Conservation (phyloP, 2,888 invertebrate species). For the Xylota sylvarum region DNA sequence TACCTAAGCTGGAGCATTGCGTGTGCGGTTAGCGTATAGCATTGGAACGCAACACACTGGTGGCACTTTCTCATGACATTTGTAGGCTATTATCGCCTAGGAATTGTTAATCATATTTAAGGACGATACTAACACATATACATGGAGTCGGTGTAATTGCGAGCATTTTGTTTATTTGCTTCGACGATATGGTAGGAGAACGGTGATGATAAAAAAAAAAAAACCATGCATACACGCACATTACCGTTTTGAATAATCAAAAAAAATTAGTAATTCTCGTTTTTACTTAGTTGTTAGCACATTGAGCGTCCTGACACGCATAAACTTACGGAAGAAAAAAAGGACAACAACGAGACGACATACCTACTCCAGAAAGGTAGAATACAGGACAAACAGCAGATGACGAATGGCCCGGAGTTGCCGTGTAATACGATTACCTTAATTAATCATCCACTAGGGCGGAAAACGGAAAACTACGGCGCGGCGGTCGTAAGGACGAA, state of each 20-base stretch:
- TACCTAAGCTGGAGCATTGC: slow-evolving; percentile 18
- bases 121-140: slow-evolving; percentile 13
- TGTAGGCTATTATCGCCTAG: slow-evolving; percentile 44
- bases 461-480: slow-evolving; percentile 18
- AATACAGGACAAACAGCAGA: slow-evolving; percentile 33
- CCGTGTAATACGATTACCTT: slow-evolving; percentile 61
- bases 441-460: slow-evolving; percentile 64
- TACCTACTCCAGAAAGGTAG: slow-evolving; percentile 34
- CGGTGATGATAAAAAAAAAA: neutral
- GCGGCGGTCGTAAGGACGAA: slow-evolving; percentile 13
- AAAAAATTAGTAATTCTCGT: slow-evolving; percentile 60
- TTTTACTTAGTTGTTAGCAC: slow-evolving; percentile 46
- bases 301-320: slow-evolving; percentile 26
- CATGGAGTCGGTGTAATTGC: slow-evolving; percentile 22
- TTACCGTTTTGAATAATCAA: slow-evolving; percentile 66
- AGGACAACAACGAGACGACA: slow-evolving; percentile 13
- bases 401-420: slow-evolving; percentile 48
- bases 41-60: slow-evolving; percentile 20
- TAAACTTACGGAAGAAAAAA: slow-evolving; percentile 3
- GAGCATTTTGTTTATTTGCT: slow-evolving; percentile 42
- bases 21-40: neutral
- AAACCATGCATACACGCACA: slow-evolving; percentile 55
- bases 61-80: slow-evolving; percentile 41
- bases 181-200: neutral
- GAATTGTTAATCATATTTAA: slow-evolving; percentile 50